Evolutionary conservation across 2,797 vertebrate species (phyloP), one percentile per base, ranked within the genome.

Genomic region (Sarcoramphus papa): DNA sequence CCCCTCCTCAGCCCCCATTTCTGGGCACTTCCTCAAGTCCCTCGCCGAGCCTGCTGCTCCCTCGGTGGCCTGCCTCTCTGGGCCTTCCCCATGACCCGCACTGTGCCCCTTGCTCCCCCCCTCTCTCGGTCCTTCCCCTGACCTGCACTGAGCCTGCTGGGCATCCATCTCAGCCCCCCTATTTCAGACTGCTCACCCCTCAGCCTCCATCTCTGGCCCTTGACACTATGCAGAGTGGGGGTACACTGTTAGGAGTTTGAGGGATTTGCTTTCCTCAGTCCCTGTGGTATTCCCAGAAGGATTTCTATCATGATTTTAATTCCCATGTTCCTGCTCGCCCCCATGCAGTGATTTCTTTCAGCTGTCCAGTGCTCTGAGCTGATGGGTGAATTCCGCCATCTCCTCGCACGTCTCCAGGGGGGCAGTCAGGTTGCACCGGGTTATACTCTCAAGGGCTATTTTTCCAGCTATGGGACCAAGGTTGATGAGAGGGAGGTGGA

Each of bases 401-500:
- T 85, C 50, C 33, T 51, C 31, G 0, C 1, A 0, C 1, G 24
- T 27, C 47, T 77, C 40, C 9, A 9, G 40, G 24, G 11, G 6
- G 9, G 16, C 30, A 8, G 37, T 5, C 19, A 3, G 64, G 6
- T 12, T 48, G 19, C 21, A 9, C 22, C 1, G 0, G 2, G 0
- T 11, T 30, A 8, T 23, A 4, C 62, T 25, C 25, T 2, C 13
- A 12, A 1, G 7, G 56, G 28, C 6, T 37, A 0, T 25, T 81
- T 87, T 25, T 28, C 27, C 41, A 47, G 22, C 65, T 30, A 1
- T 22, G 15, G 31, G 35, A 4, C 70, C 47, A 51, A 57, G 30
- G 6, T 12, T 45, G 43, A 8, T 22, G 14, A 25, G 47, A 67
- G 48, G 47, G 35, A 45, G 7, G 12, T 30, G 31, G 33, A 68